Evolutionary conservation across 2,888 invertebrate genomes (phyloP), one percentile per base, ranked within the genome.

Genomic region (Agrochola lota): DNA sequence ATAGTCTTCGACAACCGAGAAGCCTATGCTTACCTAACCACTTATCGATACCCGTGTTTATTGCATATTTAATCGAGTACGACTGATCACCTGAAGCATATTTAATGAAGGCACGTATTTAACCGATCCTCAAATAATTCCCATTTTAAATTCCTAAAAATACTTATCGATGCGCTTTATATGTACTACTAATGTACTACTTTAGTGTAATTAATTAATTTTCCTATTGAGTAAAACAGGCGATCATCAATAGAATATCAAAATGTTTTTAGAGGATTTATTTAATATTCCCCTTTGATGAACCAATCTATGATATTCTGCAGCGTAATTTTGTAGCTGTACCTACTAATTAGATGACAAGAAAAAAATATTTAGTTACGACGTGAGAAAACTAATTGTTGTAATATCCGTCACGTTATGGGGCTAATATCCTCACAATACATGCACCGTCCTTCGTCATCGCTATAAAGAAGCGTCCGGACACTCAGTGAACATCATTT

Each of bases 401-500:
- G 68, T 71, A 63, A 60, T 59, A 26, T 63, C 40, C 40, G 64
- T 71, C 69, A 69, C 43, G 43, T 52, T 71, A 62, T 69, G 60
- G 74, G 70, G 43, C 71, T 35, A 64, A 62, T n/a, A n/a, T 86
- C 68, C 68, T 79, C 5, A 72, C 81, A 80, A 77, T 74, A 49
- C 70, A 69, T 74, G 64, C 68, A 77, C 62, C 75, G 87, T 85
- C 91, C 91, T 91, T 90, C 91, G 66, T 72, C 73, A 66, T 60
- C 73, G 75, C 85, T 92, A 92, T 92, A 92, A 87, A 91, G 83
- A 87, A 84, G 67, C 71, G 71, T 79, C 57, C 77, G n/a, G 66
- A 66, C 72, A 70, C 35, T 75, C 17, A 68, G 62, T 82, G 77
- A 59, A 55, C 84, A 91, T 91, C 91, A 92, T 87, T 92, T 84